Evolutionary conservation across 37 sponge, comb jelly and placozoan genomes (phyloP), one percentile per base, ranked within the genome.

Genomic region (Dysidea cf. avara): DNA sequence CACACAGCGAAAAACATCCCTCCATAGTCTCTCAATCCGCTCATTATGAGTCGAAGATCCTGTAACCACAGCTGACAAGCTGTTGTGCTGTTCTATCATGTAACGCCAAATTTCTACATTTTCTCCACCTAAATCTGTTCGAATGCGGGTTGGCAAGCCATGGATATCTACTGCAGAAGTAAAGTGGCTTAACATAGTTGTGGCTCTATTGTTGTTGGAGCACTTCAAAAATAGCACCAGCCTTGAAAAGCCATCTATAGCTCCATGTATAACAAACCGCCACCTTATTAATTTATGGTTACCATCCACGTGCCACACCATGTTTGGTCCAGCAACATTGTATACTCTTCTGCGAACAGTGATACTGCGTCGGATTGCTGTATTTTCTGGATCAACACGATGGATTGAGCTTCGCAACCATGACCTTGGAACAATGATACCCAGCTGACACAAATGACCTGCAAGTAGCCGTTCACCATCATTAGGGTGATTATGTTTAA

Each of bases 101-200:
- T 58, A 83, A 7, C 64, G 20, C 71, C 69, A 65, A 3, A 76
- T 68, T 13, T 76, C 77, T n/a, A 64, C 51, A 24, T 76, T 83
- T 50, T 83, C 77, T 20, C 76, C 72, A 51, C 84, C 84, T 22
- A 32, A 37, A 69, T 83, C 77, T n/a, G 71, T 43, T 60, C 72
- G 14, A 24, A 83, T 51, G 11, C 56, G 34, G 22, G 13, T 12
- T 62, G 77, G 84, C 2, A 83, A 7, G 0, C 71, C 71, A 60
- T 39, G 57, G n/a, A 12, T 16, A 36, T 48, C 2, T 28, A 43
- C 61, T 13, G 77, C 84, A 58, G 57, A 43, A 25, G 46, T 17
- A 49, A 83, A 83, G 14, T 3, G 57, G 16, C 17, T 2, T 16
- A 83, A 37, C 2, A 83, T 77, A 34, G 84, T 83, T 30, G 46